These are phyloP conservation scores for Choristoneura fumiferana DNA, from an alignment of 1,140 invertebrate genomes.

Conservation along the genomic window DNA sequence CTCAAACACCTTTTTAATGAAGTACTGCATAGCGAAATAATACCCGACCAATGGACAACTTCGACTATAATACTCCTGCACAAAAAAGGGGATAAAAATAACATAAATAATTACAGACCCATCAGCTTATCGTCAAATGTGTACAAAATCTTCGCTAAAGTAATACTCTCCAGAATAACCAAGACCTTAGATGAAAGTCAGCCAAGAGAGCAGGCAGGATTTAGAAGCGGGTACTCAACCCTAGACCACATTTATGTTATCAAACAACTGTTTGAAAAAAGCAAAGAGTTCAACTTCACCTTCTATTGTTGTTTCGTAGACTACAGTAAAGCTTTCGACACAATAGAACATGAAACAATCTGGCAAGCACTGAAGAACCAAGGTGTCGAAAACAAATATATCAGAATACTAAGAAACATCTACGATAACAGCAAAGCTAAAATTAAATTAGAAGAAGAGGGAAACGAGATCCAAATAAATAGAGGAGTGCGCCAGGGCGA, in stretches of 20 bases:
- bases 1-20: neutral
- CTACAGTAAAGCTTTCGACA: constrained; percentile 4
- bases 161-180: constrained; percentile 3
- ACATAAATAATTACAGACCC: constrained; percentile 4
- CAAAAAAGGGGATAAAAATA: constrained; percentile 11
- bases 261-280: constrained; percentile 5
- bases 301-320: neutral
- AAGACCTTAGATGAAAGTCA: neutral
- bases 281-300: neutral
- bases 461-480: constrained; percentile 14
- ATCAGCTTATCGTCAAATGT: neutral
- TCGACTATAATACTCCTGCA: neutral
- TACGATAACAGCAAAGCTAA: constrained; percentile 9
- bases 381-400: constrained; percentile 15
- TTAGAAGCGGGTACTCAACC: neutral
- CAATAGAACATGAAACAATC: constrained; percentile 18
- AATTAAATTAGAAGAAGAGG: constrained; percentile 13
- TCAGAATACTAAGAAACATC: constrained; percentile 19
- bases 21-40: neutral
- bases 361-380: constrained; percentile 7
- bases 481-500: constrained; percentile 19
- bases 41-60: neutral
- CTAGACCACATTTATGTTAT: neutral
- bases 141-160: neutral
- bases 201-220: too few species aligned